These are phyloP conservation scores for Mormyrops attenuatus DNA, from an alignment of 2,797 vertebrate species.

Conservation along the genomic window DNA sequence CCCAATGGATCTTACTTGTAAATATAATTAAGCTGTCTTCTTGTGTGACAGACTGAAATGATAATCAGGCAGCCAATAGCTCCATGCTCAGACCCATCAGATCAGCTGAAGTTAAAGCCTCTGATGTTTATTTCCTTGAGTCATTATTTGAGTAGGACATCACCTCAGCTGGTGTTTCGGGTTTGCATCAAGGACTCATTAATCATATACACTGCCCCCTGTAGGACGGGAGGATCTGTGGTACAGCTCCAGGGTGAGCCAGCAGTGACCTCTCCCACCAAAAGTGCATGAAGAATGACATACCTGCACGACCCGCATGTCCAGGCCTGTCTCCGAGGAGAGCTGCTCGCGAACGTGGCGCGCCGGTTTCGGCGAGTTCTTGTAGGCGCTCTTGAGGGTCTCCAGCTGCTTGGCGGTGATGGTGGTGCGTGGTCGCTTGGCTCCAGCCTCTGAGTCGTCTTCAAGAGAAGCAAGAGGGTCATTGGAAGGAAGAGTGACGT, in stretches of 20 bases:
- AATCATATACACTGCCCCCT: neutral
- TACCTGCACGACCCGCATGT: conserved; percentile 99
- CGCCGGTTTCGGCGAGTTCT: conserved; percentile 93
- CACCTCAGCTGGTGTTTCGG: neutral
- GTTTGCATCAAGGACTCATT: neutral
- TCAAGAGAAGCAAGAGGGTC: conserved; percentile 22
- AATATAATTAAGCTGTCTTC: neutral
- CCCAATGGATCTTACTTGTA: neutral
- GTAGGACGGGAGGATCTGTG: neutral
- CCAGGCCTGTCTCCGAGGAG: conserved; percentile 91
- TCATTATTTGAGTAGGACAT: neutral
- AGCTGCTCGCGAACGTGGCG: conserved; percentile 93
- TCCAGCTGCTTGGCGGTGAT: conserved; percentile 98
- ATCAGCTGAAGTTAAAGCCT: neutral
- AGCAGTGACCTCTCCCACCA: neutral
- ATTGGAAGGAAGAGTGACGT: neutral
- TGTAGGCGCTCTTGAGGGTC: conserved; percentile 95
- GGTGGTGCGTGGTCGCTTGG: conserved; percentile 91
- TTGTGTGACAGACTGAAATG: neutral
- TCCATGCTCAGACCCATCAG: neutral
- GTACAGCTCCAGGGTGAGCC: neutral
- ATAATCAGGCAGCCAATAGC: neutral
- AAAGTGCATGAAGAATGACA: neutral
- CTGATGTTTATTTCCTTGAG: neutral
- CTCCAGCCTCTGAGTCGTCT: conserved; percentile 94